Base-by-base conservation (phyloP, 2,113 vertebrate species). In the Oncorhynchus kisutch region DNA sequence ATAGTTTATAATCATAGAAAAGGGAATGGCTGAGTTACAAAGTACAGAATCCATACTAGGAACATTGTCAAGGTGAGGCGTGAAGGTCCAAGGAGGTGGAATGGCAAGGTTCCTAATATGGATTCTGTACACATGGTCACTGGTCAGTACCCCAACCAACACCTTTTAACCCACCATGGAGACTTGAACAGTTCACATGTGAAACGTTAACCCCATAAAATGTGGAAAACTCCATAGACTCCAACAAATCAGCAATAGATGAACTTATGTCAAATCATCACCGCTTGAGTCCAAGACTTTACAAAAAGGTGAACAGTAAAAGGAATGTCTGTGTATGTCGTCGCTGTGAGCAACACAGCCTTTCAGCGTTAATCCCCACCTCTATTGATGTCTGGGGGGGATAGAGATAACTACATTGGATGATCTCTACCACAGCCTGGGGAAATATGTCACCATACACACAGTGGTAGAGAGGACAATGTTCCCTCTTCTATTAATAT, bases 401-500 rank as follows among this genome's bases (percentile, higher is more conserved):
- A 2, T 27, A 45, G 83, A 84, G 78, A 87, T 86, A 86, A 88
- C 14, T 5, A 18, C 70, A 62, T 75, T 66, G 6, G 62, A 72
- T 81, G 80, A 88, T 87, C 70, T 48, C 70, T 80, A 84, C 81
- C 73, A 48, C 39, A 70, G 84, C 88, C 76, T 29, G 39, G 45
- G 82, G 85, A 78, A 70, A 13, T 3, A 74, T 77, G 84, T 89
- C 78, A 84, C 80, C 82, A 0, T 29, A 45, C 12, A 54, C 51
- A 24, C 80, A 71, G 75, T 67, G 12, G 71, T 70, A 49, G 64
- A 81, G 66, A 73, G 45, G 84, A 84, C 73, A 80, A 4, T 2
- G 69, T 77, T 74, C 78, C 68, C 74, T 85, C 82, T 80, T 73
- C 67, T n/a, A 78, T 83, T 81, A n/a, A 80, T 84, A 87, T 82